These are phyloP conservation scores for Nibea coibor DNA, from an alignment of 2,113 vertebrate genomes.

Conservation along the genomic window DNA sequence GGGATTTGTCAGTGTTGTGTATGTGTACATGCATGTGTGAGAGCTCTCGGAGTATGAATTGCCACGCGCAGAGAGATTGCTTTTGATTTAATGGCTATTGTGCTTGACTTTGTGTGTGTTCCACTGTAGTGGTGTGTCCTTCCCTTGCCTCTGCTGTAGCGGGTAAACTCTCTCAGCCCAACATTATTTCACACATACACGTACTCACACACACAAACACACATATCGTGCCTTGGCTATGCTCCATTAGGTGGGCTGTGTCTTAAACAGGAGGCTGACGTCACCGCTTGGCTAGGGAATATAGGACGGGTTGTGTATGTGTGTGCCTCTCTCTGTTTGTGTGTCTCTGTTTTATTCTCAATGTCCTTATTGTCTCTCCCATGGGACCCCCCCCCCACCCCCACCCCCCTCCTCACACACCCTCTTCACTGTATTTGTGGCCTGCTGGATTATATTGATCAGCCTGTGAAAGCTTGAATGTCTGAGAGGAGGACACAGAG, in stretches of 20 bases:
- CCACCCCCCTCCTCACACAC: constrained; percentile 41
- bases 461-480: constrained; percentile 76
- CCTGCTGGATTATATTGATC: constrained; percentile 81
- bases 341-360: constrained; percentile 74
- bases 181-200: constrained; percentile 62
- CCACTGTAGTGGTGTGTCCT: constrained; percentile 61
- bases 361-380: constrained; percentile 78
- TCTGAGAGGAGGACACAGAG: constrained; percentile 54
- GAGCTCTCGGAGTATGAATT: constrained; percentile 59
- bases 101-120: constrained; percentile 73
- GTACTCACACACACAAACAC: constrained; percentile 44
- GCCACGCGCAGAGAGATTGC: constrained; percentile 69
- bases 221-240: constrained; percentile 58
- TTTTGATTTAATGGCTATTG: constrained; percentile 77
- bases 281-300: constrained; percentile 68
- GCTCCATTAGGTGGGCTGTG: constrained; percentile 78
- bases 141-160: constrained; percentile 61
- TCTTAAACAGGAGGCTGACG: constrained; percentile 76
- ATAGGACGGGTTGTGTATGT: constrained; percentile 59
- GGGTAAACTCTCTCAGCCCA: constrained; percentile 53
- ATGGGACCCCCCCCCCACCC: constrained; percentile 48
- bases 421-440: constrained; percentile 69
- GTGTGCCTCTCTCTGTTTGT: constrained; percentile 44
- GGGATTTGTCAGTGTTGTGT: constrained; percentile 52
- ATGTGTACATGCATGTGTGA: constrained; percentile 51